Percentiles rank a stretch among this genome's conserved stretches.
These are phyloP conservation scores for Drosophila melanosoma DNA, from an alignment of 2,888 invertebrate species.

Conservation along the genomic window DNA sequence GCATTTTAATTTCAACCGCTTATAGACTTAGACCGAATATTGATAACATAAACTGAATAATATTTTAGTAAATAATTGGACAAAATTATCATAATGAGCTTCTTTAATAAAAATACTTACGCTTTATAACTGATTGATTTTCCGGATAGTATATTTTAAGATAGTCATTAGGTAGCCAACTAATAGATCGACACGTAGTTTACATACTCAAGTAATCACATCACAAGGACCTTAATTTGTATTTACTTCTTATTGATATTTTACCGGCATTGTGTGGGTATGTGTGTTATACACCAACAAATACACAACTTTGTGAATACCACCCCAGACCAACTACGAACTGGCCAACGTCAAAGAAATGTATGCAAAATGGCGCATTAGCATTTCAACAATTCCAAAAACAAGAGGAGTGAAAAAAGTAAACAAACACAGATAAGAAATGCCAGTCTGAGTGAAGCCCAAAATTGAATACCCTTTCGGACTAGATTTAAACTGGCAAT, in stretches of 20 bases:
- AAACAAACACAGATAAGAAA: background rate
- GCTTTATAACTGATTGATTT: slow-evolving; percentile 1
- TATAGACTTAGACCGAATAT: background rate
- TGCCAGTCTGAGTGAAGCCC: background rate
- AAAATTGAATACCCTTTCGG: background rate
- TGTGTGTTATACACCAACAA: background rate
- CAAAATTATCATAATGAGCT: background rate
- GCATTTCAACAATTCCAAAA: slow-evolving; percentile 74
- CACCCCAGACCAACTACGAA: slow-evolving; percentile 13
- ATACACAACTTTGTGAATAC: slow-evolving; percentile 10
- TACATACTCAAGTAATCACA: slow-evolving; percentile 10
- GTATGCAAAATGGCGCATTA: slow-evolving; percentile 80
- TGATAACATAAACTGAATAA: background rate
- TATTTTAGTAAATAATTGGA: background rate
- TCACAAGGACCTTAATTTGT: slow-evolving; percentile 1
- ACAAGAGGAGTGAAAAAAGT: slow-evolving; percentile 22
- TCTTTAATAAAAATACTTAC: background rate
- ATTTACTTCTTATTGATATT: slow-evolving; percentile 15
- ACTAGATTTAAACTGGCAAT: background rate
- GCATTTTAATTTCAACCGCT: background rate
- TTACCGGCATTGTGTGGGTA: background rate
- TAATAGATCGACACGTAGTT: slow-evolving; percentile 1
- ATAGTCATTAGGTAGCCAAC: background rate
- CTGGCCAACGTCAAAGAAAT: slow-evolving; percentile 62
- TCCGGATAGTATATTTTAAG: background rate